These are phyloP conservation scores for Magallana gigas DNA, from an alignment of 1,140 invertebrate species.

Conservation along the genomic window DNA sequence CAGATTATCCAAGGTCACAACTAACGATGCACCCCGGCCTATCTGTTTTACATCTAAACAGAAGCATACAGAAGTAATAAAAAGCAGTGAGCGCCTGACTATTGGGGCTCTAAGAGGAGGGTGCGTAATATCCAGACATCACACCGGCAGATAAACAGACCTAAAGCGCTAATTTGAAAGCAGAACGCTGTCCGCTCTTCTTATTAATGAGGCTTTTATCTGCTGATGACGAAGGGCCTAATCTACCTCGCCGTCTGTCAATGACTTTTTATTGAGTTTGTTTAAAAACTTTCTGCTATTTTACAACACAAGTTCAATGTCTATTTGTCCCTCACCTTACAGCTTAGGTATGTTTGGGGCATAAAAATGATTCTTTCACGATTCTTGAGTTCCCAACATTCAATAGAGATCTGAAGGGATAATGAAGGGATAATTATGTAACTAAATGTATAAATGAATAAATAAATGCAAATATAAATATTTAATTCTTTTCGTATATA, in stretches of 20 bases:
- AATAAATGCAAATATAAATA: too few species aligned
- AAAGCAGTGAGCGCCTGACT: neutral
- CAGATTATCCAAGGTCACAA: neutral
- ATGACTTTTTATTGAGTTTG: neutral
- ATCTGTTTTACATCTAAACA: neutral
- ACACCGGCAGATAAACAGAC: neutral
- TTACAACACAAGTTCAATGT: neutral
- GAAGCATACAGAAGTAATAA: slow-evolving; percentile 5
- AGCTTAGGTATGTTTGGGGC: too few species aligned
- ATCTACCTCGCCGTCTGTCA: neutral
- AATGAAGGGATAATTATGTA: too few species aligned
- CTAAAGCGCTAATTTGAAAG: slow-evolving; percentile 24
- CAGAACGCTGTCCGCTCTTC: neutral
- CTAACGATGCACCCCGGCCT: neutral
- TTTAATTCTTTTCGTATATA: too few species aligned
- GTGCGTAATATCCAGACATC: neutral
- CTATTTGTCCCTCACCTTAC: too few species aligned
- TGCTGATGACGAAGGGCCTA: neutral
- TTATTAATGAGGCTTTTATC: slow-evolving; percentile 15
- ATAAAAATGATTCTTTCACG: too few species aligned
- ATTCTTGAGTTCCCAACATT: too few species aligned
- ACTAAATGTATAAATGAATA: too few species aligned
- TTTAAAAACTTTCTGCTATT: neutral
- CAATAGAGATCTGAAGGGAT: too few species aligned
- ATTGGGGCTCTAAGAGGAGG: neutral